phyloP scores from a whole-genome alignment of 2,888 invertebrate genomes.

The Caradrina clavipalpis region DNA sequence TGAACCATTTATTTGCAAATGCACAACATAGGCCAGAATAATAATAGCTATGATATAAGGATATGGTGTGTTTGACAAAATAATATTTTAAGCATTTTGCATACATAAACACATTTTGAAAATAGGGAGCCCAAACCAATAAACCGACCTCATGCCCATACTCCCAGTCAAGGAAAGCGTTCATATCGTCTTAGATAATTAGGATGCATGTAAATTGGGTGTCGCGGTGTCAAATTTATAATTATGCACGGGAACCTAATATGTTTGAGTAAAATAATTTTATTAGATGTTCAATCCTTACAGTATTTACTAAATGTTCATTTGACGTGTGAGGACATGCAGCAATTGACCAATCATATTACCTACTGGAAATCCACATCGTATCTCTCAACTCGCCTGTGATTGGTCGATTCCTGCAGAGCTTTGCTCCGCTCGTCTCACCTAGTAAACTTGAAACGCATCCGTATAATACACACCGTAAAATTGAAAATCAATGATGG shows the following conservation, averaged over 20 bases:
- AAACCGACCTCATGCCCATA: neutral
- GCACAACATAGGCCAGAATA: conserved; percentile 79
- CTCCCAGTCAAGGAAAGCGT: neutral
- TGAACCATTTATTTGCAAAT: conserved; percentile 82
- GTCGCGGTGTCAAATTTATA: too few species aligned
- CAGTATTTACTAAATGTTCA: conserved; percentile 11
- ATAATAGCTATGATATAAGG: conserved; percentile 57
- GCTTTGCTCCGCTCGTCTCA: too few species aligned
- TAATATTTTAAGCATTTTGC: conserved; percentile 11
- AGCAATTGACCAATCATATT: too few species aligned
- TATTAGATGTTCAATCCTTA: neutral
- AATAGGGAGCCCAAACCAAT: neutral
- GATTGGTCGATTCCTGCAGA: too few species aligned
- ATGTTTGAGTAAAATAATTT: too few species aligned
- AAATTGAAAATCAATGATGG: too few species aligned
- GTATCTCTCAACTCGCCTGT: too few species aligned
- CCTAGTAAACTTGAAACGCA: too few species aligned
- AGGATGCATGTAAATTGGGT: neutral
- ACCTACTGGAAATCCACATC: too few species aligned
- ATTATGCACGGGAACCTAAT: conserved; percentile 1
- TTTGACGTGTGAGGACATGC: neutral
- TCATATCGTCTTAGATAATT: neutral
- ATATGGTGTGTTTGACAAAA: conserved; percentile 19
- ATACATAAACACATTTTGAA: conserved; percentile 17
- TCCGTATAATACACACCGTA: too few species aligned